These are phyloP conservation scores for Clarias gariepinus DNA, from an alignment of 2,113 vertebrate species.

Conservation along the genomic window DNA sequence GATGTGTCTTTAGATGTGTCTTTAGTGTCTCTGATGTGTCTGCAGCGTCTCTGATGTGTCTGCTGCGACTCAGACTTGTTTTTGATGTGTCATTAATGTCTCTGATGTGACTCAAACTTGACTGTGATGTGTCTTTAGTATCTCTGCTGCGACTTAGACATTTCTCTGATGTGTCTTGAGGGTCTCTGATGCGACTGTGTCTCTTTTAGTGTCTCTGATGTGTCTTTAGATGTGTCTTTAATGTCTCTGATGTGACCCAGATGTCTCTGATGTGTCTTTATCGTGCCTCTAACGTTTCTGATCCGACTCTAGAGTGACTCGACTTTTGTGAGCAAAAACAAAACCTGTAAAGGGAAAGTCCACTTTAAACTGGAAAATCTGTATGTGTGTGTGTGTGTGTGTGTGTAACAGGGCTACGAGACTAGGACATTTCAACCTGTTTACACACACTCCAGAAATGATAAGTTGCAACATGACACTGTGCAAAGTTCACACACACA, in stretches of 20 bases:
- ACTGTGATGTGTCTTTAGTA: no score
- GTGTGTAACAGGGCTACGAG: background rate
- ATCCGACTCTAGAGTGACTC: no score
- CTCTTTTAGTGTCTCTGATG: no score
- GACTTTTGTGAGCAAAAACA: no score
- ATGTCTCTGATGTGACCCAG: background rate
- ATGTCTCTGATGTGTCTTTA: background rate
- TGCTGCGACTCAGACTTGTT: no score
- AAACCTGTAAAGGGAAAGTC: background rate
- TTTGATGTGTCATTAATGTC: no score
- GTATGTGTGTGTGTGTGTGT: background rate
- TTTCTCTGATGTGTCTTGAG: background rate
- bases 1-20: background rate
- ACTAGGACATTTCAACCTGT: conserved; percentile 17
- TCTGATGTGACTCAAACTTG: no score
- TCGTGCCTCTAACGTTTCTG: background rate
- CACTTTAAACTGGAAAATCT: background rate
- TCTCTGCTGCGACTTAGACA: background rate
- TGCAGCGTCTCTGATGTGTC: no score
- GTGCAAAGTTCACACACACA: conserved; percentile 23
- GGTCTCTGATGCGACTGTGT: no score
- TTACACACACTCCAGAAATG: conserved; percentile 15
- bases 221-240: no score
- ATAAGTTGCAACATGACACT: conserved; percentile 17
- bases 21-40: background rate